Evolutionary conservation across 2,888 invertebrate genomes (phyloP), one percentile per base, ranked within the genome.

Genomic region (Metopia argyrocephala): DNA sequence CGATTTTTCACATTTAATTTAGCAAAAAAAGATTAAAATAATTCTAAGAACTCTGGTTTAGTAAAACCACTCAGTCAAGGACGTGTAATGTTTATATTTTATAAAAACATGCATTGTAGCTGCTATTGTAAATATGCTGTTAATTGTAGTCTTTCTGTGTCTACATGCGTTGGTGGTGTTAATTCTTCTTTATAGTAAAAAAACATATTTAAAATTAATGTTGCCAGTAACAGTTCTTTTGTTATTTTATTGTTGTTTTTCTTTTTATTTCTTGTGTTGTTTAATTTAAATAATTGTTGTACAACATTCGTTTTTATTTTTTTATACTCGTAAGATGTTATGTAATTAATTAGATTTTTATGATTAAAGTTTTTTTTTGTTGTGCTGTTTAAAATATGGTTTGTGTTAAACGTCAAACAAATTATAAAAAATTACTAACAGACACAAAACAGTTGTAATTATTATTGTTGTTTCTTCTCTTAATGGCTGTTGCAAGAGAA

Each of bases 11-110:
- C n/a, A n/a, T n/a, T n/a, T n/a, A n/a, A n/a, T n/a, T n/a, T n/a
- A n/a, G n/a, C n/a, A n/a, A n/a, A n/a, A n/a, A n/a, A n/a, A n/a
- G n/a, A n/a, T n/a, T n/a, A n/a, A n/a, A n/a, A n/a, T n/a, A n/a
- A n/a, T n/a, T n/a, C n/a, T n/a, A n/a, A n/a, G n/a, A n/a, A n/a
- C n/a, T n/a, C n/a, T n/a, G 56, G 54, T 31, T 52, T 75, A 78
- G n/a, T n/a, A n/a, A n/a, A n/a, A n/a, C n/a, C n/a, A n/a, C 20
- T 69, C 56, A 66, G 75, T 82, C 79, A 73, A 82, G 79, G 79
- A 79, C 68, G 74, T 70, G 46, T 52, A 69, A 50, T 71, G 66
- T 68, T 61, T 64, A 5, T 38, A 12, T 59, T 57, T 59, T 54
- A 52, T n/a, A n/a, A n/a, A n/a, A n/a, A n/a, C n/a, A n/a, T n/a